phyloP scores from a whole-genome alignment of 2,113 vertebrate species.

The Tachysurus vachellii region DNA sequence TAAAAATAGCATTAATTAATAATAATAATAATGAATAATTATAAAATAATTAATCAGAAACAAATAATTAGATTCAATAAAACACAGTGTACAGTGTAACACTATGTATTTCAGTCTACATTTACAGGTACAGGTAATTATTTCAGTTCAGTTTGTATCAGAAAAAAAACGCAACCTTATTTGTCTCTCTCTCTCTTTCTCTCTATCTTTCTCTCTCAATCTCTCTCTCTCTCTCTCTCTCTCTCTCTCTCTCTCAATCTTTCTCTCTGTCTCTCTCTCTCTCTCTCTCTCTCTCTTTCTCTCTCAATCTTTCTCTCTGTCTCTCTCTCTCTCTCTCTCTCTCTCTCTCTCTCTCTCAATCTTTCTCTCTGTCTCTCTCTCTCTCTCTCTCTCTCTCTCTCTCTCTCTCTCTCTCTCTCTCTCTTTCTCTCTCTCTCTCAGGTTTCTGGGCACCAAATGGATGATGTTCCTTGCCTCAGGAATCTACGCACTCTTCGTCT shows the following conservation, averaged over 20 bases:
- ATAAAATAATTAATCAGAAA: neutral
- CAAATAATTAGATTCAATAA: neutral
- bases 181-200: neutral
- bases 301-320: too few relatives aligned
- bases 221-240: neutral
- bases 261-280: too few relatives aligned
- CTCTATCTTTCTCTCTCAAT: too few relatives aligned
- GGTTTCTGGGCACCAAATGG: constrained; percentile 97
- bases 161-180: neutral
- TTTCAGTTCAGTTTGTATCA: neutral
- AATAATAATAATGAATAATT: too few relatives aligned
- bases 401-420: neutral
- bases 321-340: neutral
- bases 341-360: too few relatives aligned
- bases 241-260: too few relatives aligned
- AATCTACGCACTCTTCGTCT: constrained; percentile 93
- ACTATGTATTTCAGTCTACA: neutral
- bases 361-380: too few relatives aligned
- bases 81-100: neutral
- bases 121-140: neutral
- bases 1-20: too few relatives aligned
- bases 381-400: neutral
- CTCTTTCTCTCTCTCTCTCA: constrained; percentile 52
- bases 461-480: constrained; percentile 94
- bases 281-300: neutral